Evolutionary conservation across 1,140 invertebrate species (phyloP).

Genomic region (Drosophila auraria): DNA sequence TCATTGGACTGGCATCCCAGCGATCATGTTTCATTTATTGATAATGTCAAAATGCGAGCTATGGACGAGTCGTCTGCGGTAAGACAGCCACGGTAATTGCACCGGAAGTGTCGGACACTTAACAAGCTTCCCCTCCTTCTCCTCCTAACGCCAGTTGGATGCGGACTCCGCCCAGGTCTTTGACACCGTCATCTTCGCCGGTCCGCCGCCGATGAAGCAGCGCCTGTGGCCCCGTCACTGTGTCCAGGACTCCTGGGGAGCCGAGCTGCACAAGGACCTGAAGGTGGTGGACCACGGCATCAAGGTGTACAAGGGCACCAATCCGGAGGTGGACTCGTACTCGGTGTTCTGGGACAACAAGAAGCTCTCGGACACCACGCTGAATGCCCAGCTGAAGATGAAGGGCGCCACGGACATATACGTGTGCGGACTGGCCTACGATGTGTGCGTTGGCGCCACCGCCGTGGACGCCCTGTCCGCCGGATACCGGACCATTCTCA

Average conservation of each 20-base stretch:
- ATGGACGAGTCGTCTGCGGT: conserved; percentile 90
- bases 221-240: conserved; percentile 98
- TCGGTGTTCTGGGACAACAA: conserved; percentile 99
- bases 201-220: conserved; percentile 93
- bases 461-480: conserved; percentile 94
- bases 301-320: conserved; percentile 96
- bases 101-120: conserved; percentile 35
- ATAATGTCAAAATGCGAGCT: conserved; percentile 92
- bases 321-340: conserved; percentile 98
- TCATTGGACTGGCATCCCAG: conserved; percentile 98
- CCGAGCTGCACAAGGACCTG: conserved; percentile 96
- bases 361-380: conserved; percentile 93
- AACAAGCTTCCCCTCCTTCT: not conserved
- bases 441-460: conserved; percentile 98
- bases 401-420: conserved; percentile 96
- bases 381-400: conserved; percentile 92
- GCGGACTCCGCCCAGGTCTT: conserved; percentile 92
- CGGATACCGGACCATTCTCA: conserved; percentile 94
- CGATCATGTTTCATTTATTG: conserved; percentile 98
- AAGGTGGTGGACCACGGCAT: conserved; percentile 92
- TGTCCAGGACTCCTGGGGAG: conserved; percentile 97
- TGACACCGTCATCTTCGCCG: conserved; percentile 96
- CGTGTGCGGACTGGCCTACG: conserved; percentile 97
- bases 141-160: conserved; percentile 84
- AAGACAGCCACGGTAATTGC: conserved; percentile 59